A percentile compares a stretch with the other conserved stretches of the same genome.
These are phyloP conservation scores for Drosophila mayri DNA, from an alignment of 1,140 invertebrate genomes.

Conservation along the genomic window DNA sequence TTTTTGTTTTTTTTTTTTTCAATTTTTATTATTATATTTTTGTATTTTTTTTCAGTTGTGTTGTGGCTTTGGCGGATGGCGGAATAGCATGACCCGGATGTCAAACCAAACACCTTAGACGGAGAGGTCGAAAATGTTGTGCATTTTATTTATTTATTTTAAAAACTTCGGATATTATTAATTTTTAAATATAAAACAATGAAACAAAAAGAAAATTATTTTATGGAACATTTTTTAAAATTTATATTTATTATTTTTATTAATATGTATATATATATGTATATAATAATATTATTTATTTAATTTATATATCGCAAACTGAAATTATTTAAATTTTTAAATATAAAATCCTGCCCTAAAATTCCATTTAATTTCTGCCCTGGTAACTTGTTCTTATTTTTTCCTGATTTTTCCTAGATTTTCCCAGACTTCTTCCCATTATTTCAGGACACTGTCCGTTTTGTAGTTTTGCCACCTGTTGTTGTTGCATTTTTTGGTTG, in stretches of 20 bases:
- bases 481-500: conserved; percentile 31
- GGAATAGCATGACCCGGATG: conserved; percentile 60
- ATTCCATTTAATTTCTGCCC: background rate
- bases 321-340: no score
- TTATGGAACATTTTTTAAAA: background rate
- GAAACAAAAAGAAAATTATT: background rate
- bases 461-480: conserved; percentile 61
- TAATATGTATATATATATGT: no score
- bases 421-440: background rate
- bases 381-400: background rate
- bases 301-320: background rate
- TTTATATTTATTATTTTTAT: no score
- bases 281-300: no score
- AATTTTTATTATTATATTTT: conserved; percentile 8
- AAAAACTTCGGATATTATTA: background rate
- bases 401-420: background rate
- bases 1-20: background rate
- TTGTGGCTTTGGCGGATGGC: conserved; percentile 46
- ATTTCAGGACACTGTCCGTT: conserved; percentile 27
- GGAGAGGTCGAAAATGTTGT: no score
- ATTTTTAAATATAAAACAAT: background rate
- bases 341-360: no score
- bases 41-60: conserved; percentile 6
- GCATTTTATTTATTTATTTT: background rate
- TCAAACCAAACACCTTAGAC: conserved; percentile 14